Evolutionary conservation across 2,113 vertebrate genomes (phyloP), one percentile per base, ranked within the genome.

Genomic region (Elephantulus edwardii): DNA sequence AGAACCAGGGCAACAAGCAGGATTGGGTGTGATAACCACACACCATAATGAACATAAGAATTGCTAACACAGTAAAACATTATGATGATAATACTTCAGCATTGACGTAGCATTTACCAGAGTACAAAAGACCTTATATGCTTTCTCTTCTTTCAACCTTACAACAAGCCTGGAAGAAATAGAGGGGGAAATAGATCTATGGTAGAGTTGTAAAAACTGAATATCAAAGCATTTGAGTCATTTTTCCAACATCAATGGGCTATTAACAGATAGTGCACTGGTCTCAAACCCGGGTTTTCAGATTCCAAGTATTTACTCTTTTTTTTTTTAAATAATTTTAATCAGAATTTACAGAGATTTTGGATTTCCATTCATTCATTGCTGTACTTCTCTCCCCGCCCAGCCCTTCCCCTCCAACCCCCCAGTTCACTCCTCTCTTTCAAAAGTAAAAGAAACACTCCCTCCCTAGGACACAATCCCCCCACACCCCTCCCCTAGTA

Each of bases 101-200:
- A 92, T 92, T 86, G 50, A 77, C 17, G 33, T 89, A 44, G 70
- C 54, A 86, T 78, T 91, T 82, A 91, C 33, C 52, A 56, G 40
- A 75, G 85, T 44, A 40, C 19, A 83, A 91, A 90, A 90, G 35
- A 76, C 16, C 20, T 83, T 40, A 72, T 9, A 62, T 24, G 81
- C n/a, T 46, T 79, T 90, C 58, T 60, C 33, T 77, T n/a, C 72
- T 50, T 42, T 83, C 71, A 74, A 76, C 42, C 20, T 89, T 60
- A 38, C 8, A 84, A 62, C 86, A 89, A 58, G 44, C 30, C 12
- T 87, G 40, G n/a, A 85, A 94, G 50, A 17, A 88, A 85, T 3
- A 58, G 11, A n/a, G 40, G 8, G 9, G 33, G 81, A 86, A 52
- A 24, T 24, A 83, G 74, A 82, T 81, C 62, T 58, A 83, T 52